Percentiles rank a stretch among this genome's conserved stretches.
Evolutionary conservation across 1,140 invertebrate genomes (phyloP).

Genomic region (Globodera ellingtonae): DNA sequence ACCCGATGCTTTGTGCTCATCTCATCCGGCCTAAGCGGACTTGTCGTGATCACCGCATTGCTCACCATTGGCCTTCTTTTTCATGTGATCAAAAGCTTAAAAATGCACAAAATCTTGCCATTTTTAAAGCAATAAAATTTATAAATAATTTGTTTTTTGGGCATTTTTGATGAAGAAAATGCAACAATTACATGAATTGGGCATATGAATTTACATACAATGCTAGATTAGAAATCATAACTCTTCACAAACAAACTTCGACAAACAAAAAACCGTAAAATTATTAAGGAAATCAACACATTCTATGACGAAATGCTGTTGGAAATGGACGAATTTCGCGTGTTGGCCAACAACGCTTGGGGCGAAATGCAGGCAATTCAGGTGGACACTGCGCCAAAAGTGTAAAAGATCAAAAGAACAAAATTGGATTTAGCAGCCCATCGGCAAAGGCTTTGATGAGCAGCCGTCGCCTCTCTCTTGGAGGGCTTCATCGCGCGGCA

Average conservation of each 20-base stretch:
- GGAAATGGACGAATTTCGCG: constrained; percentile 38
- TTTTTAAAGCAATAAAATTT: no score
- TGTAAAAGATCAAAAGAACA: neutral
- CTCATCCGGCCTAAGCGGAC: neutral
- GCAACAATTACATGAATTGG: neutral
- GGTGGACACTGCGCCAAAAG: neutral
- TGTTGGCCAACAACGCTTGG: constrained; percentile 37
- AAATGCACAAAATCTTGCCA: no score
- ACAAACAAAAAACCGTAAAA: no score
- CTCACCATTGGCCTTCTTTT: neutral
- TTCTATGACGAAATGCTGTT: constrained; percentile 30
- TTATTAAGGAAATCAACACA: constrained; percentile 28
- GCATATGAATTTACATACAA: neutral
- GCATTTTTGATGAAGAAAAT: neutral
- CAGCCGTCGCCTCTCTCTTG: neutral
- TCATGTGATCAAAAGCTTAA: neutral
- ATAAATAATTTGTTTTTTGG: neutral
- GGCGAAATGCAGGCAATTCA: constrained; percentile 23
- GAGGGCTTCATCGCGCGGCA: neutral
- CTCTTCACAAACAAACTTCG: no score
- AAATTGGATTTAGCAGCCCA: neutral
- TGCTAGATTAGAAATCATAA: no score
- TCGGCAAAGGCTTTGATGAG: no score
- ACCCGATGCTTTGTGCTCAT: neutral
- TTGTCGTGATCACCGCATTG: neutral